A percentile compares a stretch with the other conserved stretches of the same genome.
These are phyloP conservation scores for Capreolus pygargus DNA, from an alignment of 2,113 vertebrate genomes.

Conservation along the genomic window DNA sequence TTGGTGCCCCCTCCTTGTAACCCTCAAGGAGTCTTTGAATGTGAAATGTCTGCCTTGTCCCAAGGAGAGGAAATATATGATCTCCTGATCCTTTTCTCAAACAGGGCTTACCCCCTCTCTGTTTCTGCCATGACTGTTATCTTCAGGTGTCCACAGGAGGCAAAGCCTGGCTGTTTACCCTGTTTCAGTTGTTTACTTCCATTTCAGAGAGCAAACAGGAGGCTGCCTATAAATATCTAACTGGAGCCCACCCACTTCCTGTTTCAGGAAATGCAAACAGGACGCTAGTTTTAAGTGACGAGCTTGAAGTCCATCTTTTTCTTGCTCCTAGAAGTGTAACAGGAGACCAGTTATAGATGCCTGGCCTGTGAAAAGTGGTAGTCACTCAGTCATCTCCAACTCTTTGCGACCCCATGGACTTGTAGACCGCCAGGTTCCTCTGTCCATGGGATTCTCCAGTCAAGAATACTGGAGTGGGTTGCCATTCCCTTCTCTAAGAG, in stretches of 20 bases:
- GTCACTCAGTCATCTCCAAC: not conserved
- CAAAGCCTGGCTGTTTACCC: not conserved
- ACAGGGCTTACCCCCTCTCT: not conserved
- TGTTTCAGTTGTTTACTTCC: not conserved
- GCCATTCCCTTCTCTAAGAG: not conserved
- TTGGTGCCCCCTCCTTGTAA: not conserved
- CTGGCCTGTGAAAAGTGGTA: not conserved
- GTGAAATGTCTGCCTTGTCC: not conserved
- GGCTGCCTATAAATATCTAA: not conserved
- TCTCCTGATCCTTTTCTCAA: not conserved
- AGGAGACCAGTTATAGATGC: not conserved
- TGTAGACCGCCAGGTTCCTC: not conserved
- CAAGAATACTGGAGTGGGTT: not conserved
- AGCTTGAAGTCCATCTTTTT: not conserved
- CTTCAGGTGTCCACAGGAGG: not conserved
- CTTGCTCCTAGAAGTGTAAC: not conserved
- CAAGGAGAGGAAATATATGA: not conserved
- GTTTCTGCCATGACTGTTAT: not conserved
- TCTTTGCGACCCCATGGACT: not conserved
- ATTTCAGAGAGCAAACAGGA: not conserved
- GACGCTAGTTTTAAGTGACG: not conserved
- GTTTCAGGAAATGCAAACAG: not conserved
- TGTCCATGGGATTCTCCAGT: not conserved
- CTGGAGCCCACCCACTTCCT: not conserved
- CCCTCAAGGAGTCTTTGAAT: not conserved